Base-by-base conservation (phyloP, 2,888 invertebrate species). In the Dusona sp. region DNA sequence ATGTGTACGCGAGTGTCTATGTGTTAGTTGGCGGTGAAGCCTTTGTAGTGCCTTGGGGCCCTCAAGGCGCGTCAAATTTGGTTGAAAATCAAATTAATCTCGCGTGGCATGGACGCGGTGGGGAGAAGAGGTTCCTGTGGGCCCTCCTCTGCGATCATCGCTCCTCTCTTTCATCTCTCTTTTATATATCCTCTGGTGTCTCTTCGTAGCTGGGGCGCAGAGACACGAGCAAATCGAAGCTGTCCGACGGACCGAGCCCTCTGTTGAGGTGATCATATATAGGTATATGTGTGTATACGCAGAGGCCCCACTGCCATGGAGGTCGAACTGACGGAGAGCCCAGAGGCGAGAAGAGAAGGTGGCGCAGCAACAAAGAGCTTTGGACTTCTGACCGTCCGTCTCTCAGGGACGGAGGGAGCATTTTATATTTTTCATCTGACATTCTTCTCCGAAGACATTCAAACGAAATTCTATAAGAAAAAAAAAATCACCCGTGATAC, bases 81-180 rank as follows among this genome's bases (percentile, higher is more conserved):
- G 89, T 92, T 92, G 92, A 92, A 92, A 92, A 92, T 92, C 92
- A 92, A 92, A 92, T 92, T 92, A 92, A 92, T 92, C 92, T 92
- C 92, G 90, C 91, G 92, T 84, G 84, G 86, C 86, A 86, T 84
- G 81, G 74, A 57, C 70, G 70, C 82, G 79, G 73, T 67, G 91
- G 91, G 86, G 79, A 75, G 73, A 84, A 75, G 79, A 83, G 77
- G 85, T 80, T 85, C 70, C 89, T 89, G 61, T 89, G 89, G 88
- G 75, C 88, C 89, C 88, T 87, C 85, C 79, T 79, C 86, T 57
- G 84, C 82, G 83, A 83, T 77, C 74, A 80, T 82, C 84, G 83
- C 81, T 84, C 67, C 84, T 79, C 64, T 33, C 64, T 61, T 57
- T 54, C 48, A 57, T 86, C 88, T 80, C 79, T 68, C 75, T 57